Percentiles rank a stretch among this genome's conserved stretches.
phyloP scores from a whole-genome alignment of 2,113 vertebrate species.

The Tragelaphus strepsiceros region DNA sequence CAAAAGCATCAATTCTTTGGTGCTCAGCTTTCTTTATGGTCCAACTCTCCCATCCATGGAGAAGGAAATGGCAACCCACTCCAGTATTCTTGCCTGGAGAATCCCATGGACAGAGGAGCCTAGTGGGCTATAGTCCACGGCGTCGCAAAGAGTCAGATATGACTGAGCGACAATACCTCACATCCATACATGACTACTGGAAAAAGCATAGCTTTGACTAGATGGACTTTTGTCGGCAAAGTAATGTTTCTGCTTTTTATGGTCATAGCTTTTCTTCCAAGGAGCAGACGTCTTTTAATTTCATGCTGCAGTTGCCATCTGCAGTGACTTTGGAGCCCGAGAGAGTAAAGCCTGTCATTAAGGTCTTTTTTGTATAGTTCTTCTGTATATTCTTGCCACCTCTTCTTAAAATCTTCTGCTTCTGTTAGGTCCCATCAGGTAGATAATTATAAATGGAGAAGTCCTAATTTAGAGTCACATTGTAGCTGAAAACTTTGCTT shows the following conservation, averaged over 20 bases:
- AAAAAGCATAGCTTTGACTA: background rate
- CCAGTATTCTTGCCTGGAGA: background rate
- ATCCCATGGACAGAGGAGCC: background rate
- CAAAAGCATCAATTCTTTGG: background rate
- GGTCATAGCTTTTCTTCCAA: background rate
- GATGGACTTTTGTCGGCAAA: background rate
- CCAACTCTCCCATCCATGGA: background rate
- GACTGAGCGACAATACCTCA: background rate
- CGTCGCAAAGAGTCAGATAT: background rate
- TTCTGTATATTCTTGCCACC: background rate
- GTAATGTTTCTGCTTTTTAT: background rate
- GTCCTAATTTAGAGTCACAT: background rate
- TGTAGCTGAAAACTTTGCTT: background rate
- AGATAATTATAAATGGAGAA: too few relatives aligned
- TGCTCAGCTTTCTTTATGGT: background rate
- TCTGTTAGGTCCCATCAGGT: background rate
- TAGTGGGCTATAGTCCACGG: background rate
- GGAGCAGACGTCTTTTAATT: background rate
- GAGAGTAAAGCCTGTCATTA: background rate
- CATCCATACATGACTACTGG: background rate
- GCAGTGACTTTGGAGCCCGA: background rate
- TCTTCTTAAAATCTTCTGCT: background rate
- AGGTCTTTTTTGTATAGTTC: background rate
- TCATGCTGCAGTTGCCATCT: background rate
- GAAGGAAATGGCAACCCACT: background rate